These are phyloP conservation scores for Ips nitidus DNA, from an alignment of 1,140 invertebrate species.

Conservation along the genomic window DNA sequence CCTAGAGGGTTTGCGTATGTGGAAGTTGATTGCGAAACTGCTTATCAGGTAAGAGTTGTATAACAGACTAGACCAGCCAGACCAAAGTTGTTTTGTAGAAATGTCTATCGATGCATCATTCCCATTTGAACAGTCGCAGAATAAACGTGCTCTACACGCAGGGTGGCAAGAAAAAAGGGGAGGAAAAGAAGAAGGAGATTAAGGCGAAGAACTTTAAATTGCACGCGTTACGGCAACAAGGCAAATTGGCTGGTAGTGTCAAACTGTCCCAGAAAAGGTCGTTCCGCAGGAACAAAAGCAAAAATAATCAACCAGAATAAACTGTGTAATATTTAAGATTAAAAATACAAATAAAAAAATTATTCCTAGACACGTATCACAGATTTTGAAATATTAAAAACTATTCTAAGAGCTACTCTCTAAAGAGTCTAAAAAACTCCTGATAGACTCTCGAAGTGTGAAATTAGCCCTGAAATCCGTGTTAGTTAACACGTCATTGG, in stretches of 20 bases:
- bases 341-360: neutral
- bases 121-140: conserved; percentile 51
- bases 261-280: conserved; percentile 50
- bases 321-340: neutral
- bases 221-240: conserved; percentile 53
- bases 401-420: neutral
- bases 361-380: conserved; percentile 12
- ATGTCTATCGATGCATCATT: conserved; percentile 55
- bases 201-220: conserved; percentile 56
- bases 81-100: conserved; percentile 48
- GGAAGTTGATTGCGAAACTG: conserved; percentile 51
- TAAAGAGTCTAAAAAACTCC: conserved; percentile 43
- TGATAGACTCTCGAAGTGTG: conserved; percentile 48
- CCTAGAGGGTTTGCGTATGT: conserved; percentile 55
- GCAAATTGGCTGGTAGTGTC: conserved; percentile 51
- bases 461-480: conserved; percentile 63
- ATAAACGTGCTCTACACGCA: conserved; percentile 55
- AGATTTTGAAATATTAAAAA: conserved; percentile 14
- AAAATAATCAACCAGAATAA: neutral
- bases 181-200: conserved; percentile 48
- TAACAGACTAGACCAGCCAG: too few species aligned
- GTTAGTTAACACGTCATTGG: conserved; percentile 63
- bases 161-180: conserved; percentile 49
- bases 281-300: conserved; percentile 48
- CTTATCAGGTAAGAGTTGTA: conserved; percentile 53